These are phyloP conservation scores for Poeciliopsis turrubarensis DNA, from an alignment of 2,113 vertebrate genomes.

Conservation along the genomic window DNA sequence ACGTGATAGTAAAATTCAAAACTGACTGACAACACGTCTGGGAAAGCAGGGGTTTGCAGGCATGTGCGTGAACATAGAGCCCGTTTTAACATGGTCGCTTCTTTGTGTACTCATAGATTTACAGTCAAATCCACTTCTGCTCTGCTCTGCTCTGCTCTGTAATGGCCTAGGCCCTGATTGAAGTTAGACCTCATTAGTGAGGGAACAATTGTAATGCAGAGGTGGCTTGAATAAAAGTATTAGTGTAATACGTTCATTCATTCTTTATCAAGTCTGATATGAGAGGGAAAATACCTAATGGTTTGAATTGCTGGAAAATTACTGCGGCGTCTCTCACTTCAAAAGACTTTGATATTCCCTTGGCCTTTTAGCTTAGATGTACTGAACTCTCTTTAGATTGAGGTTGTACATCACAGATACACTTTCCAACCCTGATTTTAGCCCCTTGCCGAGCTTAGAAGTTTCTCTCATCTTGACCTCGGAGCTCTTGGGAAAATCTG, in stretches of 20 bases:
- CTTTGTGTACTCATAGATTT: slow-evolving; percentile 34
- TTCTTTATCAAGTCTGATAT: slow-evolving; percentile 62
- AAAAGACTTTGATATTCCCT: slow-evolving; percentile 70
- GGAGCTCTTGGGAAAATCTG: slow-evolving; percentile 22
- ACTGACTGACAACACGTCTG: not conserved
- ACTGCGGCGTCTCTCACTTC: slow-evolving; percentile 70
- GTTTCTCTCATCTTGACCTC: slow-evolving; percentile 49
- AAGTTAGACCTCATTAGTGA: slow-evolving; percentile 67
- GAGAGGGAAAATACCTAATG: slow-evolving; percentile 66
- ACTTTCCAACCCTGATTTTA: slow-evolving; percentile 58
- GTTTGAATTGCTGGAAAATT: slow-evolving; percentile 70
- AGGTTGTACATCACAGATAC: slow-evolving; percentile 50
- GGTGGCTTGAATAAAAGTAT: slow-evolving; percentile 70
- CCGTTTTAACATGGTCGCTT: slow-evolving; percentile 4
- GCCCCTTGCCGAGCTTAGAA: slow-evolving; percentile 29
- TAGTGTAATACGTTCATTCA: slow-evolving; percentile 36
- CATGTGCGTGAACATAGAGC: too few species aligned
- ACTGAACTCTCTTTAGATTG: slow-evolving; percentile 63
- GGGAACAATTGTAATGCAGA: slow-evolving; percentile 48
- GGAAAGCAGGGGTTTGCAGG: not conserved
- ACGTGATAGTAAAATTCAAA: too few species aligned
- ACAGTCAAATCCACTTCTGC: slow-evolving; percentile 56
- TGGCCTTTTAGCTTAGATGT: slow-evolving; percentile 65
- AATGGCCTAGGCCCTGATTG: slow-evolving; percentile 53
- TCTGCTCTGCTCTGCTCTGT: slow-evolving; percentile 52